A percentile compares a stretch with the other conserved stretches of the same genome.
These are phyloP conservation scores for Melanotaenia nigrans DNA, from an alignment of 2,797 vertebrate genomes.

Conservation along the genomic window DNA sequence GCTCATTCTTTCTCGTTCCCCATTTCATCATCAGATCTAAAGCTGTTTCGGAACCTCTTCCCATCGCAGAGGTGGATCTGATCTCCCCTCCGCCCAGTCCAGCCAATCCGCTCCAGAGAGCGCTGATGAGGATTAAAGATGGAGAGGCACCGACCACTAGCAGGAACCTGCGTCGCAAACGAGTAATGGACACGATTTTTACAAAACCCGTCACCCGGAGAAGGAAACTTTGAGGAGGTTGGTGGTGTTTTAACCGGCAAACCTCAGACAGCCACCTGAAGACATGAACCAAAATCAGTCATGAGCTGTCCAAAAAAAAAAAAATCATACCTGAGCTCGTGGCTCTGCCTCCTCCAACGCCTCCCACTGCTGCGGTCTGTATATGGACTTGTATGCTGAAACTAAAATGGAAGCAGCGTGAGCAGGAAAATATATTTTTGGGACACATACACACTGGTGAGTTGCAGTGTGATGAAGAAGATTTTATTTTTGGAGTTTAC, in stretches of 20 bases:
- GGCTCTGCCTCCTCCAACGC: slow-evolving; percentile 39
- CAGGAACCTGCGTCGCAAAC: slow-evolving; percentile 84
- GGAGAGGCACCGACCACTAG: slow-evolving; percentile 60
- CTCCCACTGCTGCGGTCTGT: slow-evolving; percentile 39
- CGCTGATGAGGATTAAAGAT: slow-evolving; percentile 65
- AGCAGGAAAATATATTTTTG: slow-evolving; percentile 58
- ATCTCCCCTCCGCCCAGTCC: slow-evolving; percentile 92
- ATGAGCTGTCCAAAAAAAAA: slow-evolving; percentile 32
- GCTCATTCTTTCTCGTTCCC: neutral
- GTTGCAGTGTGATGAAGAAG: slow-evolving; percentile 43
- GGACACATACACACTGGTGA: slow-evolving; percentile 31
- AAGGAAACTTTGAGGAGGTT: slow-evolving; percentile 87
- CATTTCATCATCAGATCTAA: slow-evolving; percentile 74
- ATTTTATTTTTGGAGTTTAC: slow-evolving; percentile 70
- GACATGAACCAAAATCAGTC: slow-evolving; percentile 18
- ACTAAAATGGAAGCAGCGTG: slow-evolving; percentile 22
- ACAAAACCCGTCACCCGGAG: slow-evolving; percentile 91
- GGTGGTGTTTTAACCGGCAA: slow-evolving; percentile 27
- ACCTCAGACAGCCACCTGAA: slow-evolving; percentile 44
- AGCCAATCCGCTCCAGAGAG: slow-evolving; percentile 40
- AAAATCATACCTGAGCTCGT: slow-evolving; percentile 28
- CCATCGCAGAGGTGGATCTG: slow-evolving; percentile 84
- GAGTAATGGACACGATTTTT: slow-evolving; percentile 85
- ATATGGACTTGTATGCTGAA: slow-evolving; percentile 28
- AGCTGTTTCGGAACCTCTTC: slow-evolving; percentile 77